Evolutionary conservation across 2,888 invertebrate species (phyloP).

Genomic region (Ceratothoa steindachneri): DNA sequence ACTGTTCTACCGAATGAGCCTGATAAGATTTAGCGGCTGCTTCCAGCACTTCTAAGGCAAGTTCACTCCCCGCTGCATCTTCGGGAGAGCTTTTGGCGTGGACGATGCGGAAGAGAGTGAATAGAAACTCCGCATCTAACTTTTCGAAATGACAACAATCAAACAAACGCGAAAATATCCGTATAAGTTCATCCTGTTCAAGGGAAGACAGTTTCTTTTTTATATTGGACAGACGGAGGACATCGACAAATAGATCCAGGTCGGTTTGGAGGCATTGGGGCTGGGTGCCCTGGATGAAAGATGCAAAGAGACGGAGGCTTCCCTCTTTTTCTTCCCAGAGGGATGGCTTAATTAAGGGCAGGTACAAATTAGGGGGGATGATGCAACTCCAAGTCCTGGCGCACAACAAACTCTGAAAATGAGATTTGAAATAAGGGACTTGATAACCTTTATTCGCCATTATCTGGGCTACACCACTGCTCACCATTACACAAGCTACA

Average conservation of each 20-base stretch:
- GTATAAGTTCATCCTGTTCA: not conserved
- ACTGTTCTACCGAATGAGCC: not conserved
- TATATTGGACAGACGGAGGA: not conserved
- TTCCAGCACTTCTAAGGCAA: not conserved
- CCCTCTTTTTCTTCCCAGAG: not conserved
- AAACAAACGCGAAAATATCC: not conserved
- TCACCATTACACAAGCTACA: too few relatives aligned
- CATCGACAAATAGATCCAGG: not conserved
- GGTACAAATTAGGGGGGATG: not conserved
- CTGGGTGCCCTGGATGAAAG: not conserved
- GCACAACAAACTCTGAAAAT: conserved; percentile 6
- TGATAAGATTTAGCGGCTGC: not conserved
- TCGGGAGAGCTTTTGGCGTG: not conserved
- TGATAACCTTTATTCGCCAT: too few relatives aligned
- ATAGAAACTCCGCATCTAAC: not conserved
- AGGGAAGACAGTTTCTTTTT: not conserved
- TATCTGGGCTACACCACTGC: too few relatives aligned
- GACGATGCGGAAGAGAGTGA: not conserved
- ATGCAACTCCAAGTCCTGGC: not conserved
- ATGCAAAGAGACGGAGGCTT: not conserved
- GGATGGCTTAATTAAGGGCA: not conserved
- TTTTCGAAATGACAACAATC: not conserved
- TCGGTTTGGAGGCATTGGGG: not conserved
- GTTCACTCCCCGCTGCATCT: not conserved
- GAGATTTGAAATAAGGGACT: too few relatives aligned